Percentiles rank a stretch among this genome's conserved stretches.
Conservation (phyloP, 2,888 invertebrate genomes). For the Thecocarcelia acutangulata region DNA sequence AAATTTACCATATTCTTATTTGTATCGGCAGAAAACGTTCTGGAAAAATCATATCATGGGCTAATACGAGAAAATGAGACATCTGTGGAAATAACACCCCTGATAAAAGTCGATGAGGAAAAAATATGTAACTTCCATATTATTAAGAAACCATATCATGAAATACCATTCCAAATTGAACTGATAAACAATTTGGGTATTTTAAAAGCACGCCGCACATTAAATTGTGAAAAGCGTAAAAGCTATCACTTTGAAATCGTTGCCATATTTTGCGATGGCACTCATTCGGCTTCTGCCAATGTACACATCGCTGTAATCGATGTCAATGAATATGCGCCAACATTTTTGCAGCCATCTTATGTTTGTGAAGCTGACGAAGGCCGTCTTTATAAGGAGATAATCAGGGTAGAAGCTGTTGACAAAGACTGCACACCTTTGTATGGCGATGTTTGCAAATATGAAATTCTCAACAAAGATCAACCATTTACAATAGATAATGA, state of each 20-base stretch:
- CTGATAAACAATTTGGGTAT: conserved; percentile 90
- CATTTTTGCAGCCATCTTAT: conserved; percentile 94
- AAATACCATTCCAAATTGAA: conserved; percentile 94
- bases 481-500: conserved; percentile 96
- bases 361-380: conserved; percentile 94
- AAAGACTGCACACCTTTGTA: conserved; percentile 96
- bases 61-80: conserved; percentile 96
- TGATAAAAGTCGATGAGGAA: conserved; percentile 91
- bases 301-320: conserved; percentile 97
- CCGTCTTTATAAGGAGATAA: conserved; percentile 92
- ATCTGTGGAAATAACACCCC: conserved; percentile 94
- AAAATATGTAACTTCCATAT: conserved; percentile 94
- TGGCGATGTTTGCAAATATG: conserved; percentile 98
- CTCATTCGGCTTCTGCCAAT: conserved; percentile 92
- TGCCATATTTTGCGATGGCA: conserved; percentile 94
- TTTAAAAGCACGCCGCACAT: conserved; percentile 89
- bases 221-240: conserved; percentile 96
- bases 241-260: conserved; percentile 98
- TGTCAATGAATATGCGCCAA: conserved; percentile 97
- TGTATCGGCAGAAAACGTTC: conserved; percentile 79
- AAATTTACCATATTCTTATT: neutral
- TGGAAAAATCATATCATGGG: conserved; percentile 95
- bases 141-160: conserved; percentile 95
- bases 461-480: conserved; percentile 94
- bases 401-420: conserved; percentile 95